These are phyloP conservation scores for Habrosyne pyritoides DNA, from an alignment of 2,888 invertebrate species.

Conservation along the genomic window DNA sequence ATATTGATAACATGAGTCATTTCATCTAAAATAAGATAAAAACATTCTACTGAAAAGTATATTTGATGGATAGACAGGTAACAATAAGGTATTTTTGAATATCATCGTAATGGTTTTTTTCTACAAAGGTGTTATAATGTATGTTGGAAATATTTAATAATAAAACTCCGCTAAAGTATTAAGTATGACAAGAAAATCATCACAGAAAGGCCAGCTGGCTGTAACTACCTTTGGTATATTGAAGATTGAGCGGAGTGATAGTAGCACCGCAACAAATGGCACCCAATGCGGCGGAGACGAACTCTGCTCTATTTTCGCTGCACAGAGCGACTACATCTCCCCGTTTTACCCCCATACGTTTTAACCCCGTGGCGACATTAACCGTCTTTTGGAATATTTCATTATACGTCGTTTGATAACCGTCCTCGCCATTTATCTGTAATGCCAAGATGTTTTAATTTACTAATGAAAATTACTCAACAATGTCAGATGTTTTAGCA, in stretches of 20 bases:
- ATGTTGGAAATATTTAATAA: no score
- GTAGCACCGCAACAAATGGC: slow-evolving; percentile 81
- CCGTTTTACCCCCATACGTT: slow-evolving; percentile 65
- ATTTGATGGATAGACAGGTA: no score
- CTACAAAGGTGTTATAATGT: no score
- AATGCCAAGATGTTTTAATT: slow-evolving; percentile 18
- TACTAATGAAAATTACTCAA: background rate
- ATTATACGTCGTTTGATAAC: slow-evolving; percentile 70
- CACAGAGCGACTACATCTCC: slow-evolving; percentile 82
- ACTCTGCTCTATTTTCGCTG: slow-evolving; percentile 85
- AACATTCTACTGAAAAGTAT: no score
- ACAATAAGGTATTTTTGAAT: no score
- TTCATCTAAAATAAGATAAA: slow-evolving; percentile 46
- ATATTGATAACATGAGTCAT: slow-evolving; percentile 84
- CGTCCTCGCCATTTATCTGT: slow-evolving; percentile 83
- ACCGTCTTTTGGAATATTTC: slow-evolving; percentile 76
- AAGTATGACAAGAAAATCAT: no score
- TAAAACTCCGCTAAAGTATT: no score
- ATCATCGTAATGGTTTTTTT: no score
- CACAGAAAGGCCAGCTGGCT: no score
- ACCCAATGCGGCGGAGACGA: slow-evolving; percentile 73
- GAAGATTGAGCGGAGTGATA: slow-evolving; percentile 82
- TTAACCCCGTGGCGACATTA: slow-evolving; percentile 76
- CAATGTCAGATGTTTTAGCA: no score
- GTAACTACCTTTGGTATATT: slow-evolving; percentile 72